Percentiles rank a stretch among this genome's conserved stretches.
phyloP scores from a whole-genome alignment of 2,888 invertebrate genomes.

The Bellardia bayeri region DNA sequence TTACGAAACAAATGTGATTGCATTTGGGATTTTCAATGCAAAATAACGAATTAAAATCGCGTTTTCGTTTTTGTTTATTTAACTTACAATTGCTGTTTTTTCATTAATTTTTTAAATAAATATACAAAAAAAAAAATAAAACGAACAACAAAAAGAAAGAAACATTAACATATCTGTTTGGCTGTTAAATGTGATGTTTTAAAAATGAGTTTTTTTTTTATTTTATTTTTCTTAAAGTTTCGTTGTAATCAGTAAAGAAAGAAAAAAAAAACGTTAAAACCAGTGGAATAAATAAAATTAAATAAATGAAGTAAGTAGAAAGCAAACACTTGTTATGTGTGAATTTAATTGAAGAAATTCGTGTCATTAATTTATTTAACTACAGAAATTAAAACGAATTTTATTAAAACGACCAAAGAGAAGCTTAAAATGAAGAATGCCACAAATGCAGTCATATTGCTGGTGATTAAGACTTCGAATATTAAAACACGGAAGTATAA shows the following conservation, averaged over 20 bases:
- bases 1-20: slow-evolving; percentile 63
- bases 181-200: slow-evolving; percentile 67
- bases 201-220: slow-evolving; percentile 30
- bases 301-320: slow-evolving; percentile 53
- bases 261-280: slow-evolving; percentile 10
- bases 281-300: slow-evolving; percentile 52
- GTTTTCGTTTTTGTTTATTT: slow-evolving; percentile 54
- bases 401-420: not conserved
- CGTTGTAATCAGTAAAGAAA: slow-evolving; percentile 33
- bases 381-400: slow-evolving; percentile 39
- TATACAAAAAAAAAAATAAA: not conserved
- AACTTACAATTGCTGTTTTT: slow-evolving; percentile 43
- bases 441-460: slow-evolving; percentile 39
- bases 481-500: slow-evolving; percentile 66
- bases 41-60: slow-evolving; percentile 61
- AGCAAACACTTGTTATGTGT: slow-evolving; percentile 72
- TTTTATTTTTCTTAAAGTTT: slow-evolving; percentile 22
- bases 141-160: not conserved
- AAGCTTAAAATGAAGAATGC: slow-evolving; percentile 2
- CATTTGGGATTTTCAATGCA: slow-evolving; percentile 32
- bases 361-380: slow-evolving; percentile 69
- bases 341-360: slow-evolving; percentile 71
- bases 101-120: slow-evolving; percentile 11
- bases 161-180: slow-evolving; percentile 64
- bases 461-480: slow-evolving; percentile 51